Base-by-base conservation (phyloP, 2,888 invertebrate genomes). In the Tenthredo mesomela region DNA sequence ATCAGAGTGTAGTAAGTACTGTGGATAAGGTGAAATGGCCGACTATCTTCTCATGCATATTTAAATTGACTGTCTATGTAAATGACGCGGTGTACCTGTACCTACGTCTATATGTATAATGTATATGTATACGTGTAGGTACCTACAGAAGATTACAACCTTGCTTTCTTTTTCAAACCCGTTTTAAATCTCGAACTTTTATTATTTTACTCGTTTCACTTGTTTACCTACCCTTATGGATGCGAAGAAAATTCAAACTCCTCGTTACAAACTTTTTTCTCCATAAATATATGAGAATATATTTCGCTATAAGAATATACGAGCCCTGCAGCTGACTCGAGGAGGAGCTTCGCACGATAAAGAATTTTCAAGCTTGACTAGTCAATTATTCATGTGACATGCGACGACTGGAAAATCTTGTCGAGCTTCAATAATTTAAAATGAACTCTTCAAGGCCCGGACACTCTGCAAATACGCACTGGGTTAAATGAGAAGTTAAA, bases 11-110 rank as follows among this genome's bases (percentile, higher is more conserved):
- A 67, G 33, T n/a, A 47, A 5, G 21, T 25, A 47, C 43, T 6
- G 33, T 1, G 33, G 77, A 77, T 54, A 77, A 77, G 54, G 77
- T 37, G 77, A 29, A 77, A 77, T 77, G 77, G 54, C 77, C 50
- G 77, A 33, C 50, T 50, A 77, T 77, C 77, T 77, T 77, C 77
- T 77, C 47, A 77, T 77, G 77, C 77, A 77, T 77, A 77, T 77
- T 77, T 77, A 77, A 77, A 77, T 77, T 54, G 54, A 33, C 77
- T 77, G 50, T 77, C 77, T 77, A 77, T 77, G 77, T 29, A 77
- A 77, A 77, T 77, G 18, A 18, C 33, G 77, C 12, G 77, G n/a
- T 18, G 67, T 67, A 37, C 25, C 29, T 70, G 21, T 37, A 29
- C 40, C n/a, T n/a, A 29, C 40, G 33, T 70, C 12, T 33, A 2